Evolutionary conservation across 1,140 invertebrate species (phyloP), one percentile per base, ranked within the genome.

Genomic region (Drosophila pseudoobscura): DNA sequence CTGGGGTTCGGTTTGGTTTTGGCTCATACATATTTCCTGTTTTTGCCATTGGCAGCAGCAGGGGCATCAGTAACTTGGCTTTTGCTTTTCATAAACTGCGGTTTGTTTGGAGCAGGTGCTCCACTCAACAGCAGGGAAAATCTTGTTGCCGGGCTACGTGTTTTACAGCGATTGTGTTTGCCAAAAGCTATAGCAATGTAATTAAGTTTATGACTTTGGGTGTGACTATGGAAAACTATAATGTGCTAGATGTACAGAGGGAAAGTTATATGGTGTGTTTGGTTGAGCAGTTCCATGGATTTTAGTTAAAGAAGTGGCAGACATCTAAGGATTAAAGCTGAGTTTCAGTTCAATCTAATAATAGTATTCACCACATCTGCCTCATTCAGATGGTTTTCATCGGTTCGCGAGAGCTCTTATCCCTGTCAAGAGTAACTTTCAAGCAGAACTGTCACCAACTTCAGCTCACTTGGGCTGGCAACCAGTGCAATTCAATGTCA

Each of bases 401-500:
- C 59, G n/a, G 35, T 57, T 29, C 52, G 65, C 26, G 29, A 75
- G 70, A 35, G 53, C 49, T 74, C 35, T 45, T 47, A n/a, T 49
- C 39, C 47, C 43, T 39, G 29, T 39, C 35, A 13, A 13, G 13
- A 39, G 35, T 39, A 74, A 74, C 59, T 74, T 56, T 68, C 49
- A 11, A 11, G 1, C 63, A 26, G 44, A 9, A 31, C 31, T 7
- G 29, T 8, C 31, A 31, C 31, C 7, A 31, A 31, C 31, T 31
- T 31, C 8, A 8, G 31, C 9, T 55, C 71, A 75, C 77, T 82
- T 82, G 35, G 44, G 70, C 47, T 57, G 54, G 70, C 73, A 80
- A 60, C 51, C 82, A 58, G 53, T 80, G 80, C 82, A 85, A 85
- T 87, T 87, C 80, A 85, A 85, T 85, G 80, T 87, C 80, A 85